Base-by-base conservation (phyloP, 92 coral and sea anemone genomes). In the Anthopleura xanthogrammica region DNA sequence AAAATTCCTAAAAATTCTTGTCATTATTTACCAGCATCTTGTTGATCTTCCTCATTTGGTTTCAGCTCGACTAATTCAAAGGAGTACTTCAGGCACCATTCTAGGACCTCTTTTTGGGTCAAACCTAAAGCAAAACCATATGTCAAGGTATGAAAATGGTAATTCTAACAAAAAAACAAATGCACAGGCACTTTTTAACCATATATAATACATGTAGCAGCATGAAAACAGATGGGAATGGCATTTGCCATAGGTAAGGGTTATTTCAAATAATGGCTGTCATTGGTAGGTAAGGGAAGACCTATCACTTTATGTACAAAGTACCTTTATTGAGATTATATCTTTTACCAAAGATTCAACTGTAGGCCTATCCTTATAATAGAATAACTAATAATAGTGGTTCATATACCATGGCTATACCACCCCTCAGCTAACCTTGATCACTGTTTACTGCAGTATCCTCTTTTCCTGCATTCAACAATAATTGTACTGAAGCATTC, bases 31-130 rank as follows among this genome's bases (percentile, higher is more conserved):
- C 88, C 88, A 75, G 89, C 90, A 42, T 84, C 90, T 19, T 85
- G 90, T 23, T 79, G 80, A 11, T 92, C 98, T 7, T 91, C 91
- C 80, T 92, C 91, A 56, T 85, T 90, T 39, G 91, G 78, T 11
- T 82, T 83, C 85, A 96, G 83, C 77, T 96, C 93, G 20, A 96
- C 89, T 19, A 88, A 79, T 74, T 96, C 99, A 94, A 96, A 94
- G 40, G 99, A 88, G 83, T 96, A 76, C 68, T 84, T 79, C 71
- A 92, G 78, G 55, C 98, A 96, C 98, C 98, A 96, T 88, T 91
- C 90, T 14, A 92, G 85, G 41, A 96, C 83, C 24, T 92, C 94
- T 48, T 76, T 83, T 76, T 85, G 84, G 29, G 91, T 72, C 40
- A 91, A 70, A 10, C 87, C 94, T 90, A 62, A 29, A 71, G 79